Conservation (phyloP, 2,797 vertebrate species). For the Ceryle rudis region DNA sequence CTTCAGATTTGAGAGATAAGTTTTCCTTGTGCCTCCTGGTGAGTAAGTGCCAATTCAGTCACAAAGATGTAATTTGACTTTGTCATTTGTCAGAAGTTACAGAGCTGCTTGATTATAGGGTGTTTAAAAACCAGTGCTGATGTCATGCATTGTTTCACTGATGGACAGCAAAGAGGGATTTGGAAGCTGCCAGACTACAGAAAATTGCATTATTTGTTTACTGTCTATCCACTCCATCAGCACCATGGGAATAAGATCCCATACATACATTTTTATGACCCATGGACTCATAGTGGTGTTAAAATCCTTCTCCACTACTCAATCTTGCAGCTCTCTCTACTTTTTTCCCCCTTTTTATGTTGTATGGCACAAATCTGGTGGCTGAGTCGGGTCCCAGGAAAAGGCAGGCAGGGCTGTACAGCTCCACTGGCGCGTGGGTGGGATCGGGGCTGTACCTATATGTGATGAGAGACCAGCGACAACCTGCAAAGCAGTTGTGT, state of each 20-base stretch:
- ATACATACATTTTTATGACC: fast-evolving
- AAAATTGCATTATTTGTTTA: not conserved
- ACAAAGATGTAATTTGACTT: conserved; percentile 38
- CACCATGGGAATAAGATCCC: not conserved
- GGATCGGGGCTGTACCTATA: not conserved
- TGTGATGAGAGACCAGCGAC: not conserved
- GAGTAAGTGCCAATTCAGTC: conserved; percentile 53
- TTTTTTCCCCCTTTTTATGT: not conserved
- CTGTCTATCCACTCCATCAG: not conserved
- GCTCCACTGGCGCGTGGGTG: fast-evolving
- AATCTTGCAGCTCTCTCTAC: not conserved
- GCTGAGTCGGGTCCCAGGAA: not conserved
- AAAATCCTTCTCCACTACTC: not conserved
- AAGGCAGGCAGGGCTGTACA: not conserved
- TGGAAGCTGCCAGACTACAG: not conserved
- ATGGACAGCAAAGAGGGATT: not conserved
- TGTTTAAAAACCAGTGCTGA: not conserved
- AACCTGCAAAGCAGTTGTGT: not conserved
- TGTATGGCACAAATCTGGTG: not conserved
- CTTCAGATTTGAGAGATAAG: not conserved
- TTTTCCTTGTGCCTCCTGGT: not conserved
- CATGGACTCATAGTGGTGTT: fast-evolving
- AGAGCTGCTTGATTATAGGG: conserved; percentile 45
- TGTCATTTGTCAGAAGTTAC: conserved; percentile 15
- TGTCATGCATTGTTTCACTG: fast-evolving